These are phyloP conservation scores for Corythornis vintsioides DNA, from an alignment of 2,113 vertebrate genomes.

Conservation along the genomic window DNA sequence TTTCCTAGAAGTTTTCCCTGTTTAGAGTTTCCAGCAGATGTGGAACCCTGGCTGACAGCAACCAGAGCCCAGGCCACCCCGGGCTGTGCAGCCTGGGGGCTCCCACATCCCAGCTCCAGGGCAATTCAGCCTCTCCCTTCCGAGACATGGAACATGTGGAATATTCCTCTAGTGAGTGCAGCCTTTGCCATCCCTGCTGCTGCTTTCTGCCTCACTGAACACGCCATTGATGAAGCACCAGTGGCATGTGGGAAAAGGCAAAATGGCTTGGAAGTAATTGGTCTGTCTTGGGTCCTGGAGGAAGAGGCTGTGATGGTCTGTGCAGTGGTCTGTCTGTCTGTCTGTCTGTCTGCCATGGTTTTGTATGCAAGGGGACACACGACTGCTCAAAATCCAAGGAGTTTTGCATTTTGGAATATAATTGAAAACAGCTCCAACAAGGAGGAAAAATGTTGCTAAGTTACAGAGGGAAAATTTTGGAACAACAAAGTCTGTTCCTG, in stretches of 20 bases:
- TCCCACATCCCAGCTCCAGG: neutral
- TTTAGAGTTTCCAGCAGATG: neutral
- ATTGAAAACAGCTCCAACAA: neutral
- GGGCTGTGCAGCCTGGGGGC: neutral
- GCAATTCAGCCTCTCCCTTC: neutral
- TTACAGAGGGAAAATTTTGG: neutral
- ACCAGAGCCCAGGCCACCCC: neutral
- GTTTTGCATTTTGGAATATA: neutral
- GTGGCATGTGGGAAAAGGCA: neutral
- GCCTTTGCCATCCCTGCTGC: neutral
- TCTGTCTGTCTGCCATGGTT: neutral
- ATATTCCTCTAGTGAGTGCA: neutral
- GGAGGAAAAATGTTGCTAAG: neutral
- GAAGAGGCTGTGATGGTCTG: neutral
- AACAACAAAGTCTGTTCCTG: neutral
- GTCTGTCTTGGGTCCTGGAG: neutral
- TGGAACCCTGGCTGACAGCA: neutral
- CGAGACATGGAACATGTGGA: neutral
- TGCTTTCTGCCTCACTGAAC: conserved; percentile 23
- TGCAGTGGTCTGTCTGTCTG: neutral
- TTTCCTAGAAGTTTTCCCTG: neutral
- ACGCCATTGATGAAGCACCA: neutral
- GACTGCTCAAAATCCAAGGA: neutral
- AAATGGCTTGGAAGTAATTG: conserved; percentile 36
- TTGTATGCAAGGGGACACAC: neutral